Evolutionary conservation across 1,140 invertebrate species (phyloP), one percentile per base, ranked within the genome.

Genomic region (Anagrus nilaparvatae): DNA sequence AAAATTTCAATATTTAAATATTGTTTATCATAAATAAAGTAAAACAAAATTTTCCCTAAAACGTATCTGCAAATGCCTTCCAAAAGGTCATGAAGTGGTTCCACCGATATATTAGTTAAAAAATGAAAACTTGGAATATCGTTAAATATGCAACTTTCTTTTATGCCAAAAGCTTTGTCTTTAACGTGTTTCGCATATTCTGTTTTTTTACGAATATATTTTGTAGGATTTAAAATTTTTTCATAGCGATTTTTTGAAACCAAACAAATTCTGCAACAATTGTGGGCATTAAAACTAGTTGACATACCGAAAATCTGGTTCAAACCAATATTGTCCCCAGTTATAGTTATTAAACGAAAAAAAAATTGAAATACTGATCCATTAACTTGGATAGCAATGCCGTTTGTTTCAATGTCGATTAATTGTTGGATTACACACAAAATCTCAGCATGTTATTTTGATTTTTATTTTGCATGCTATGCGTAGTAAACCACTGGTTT

Each of bases 61-160:
- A 60, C 55, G 41, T 59, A 61, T 24, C 55, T 51, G 17, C 51
- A 59, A 42, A 64, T 48, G 3, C 65, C 62, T 49, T 67, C 61
- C 19, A 59, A 54, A 13, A 65, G 24, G 43, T 68, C 63, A 43
- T 68, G 61, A 60, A 65, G 62, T 2, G 53, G 34, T 49, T 68
- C 63, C 27, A 60, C 50, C 28, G 46, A 48, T 34, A 48, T 49
- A 51, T 68, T 66, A 14, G 59, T 21, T 18, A 53, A 52, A 19
- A 60, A 51, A 52, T 64, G 54, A 54, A 61, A 67, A 46, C 51
- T 46, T 20, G 40, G 35, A 6, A 63, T 28, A 14, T 34, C 14
- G 35, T 61, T 47, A 46, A 59, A 66, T 21, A 58, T 34, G 40
- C 58, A 65, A 33, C 34, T 27, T 50, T 56, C 51, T 49, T 59